phyloP scores from a whole-genome alignment of 2,113 vertebrate genomes.

The Marcusenius ussheri region DNA sequence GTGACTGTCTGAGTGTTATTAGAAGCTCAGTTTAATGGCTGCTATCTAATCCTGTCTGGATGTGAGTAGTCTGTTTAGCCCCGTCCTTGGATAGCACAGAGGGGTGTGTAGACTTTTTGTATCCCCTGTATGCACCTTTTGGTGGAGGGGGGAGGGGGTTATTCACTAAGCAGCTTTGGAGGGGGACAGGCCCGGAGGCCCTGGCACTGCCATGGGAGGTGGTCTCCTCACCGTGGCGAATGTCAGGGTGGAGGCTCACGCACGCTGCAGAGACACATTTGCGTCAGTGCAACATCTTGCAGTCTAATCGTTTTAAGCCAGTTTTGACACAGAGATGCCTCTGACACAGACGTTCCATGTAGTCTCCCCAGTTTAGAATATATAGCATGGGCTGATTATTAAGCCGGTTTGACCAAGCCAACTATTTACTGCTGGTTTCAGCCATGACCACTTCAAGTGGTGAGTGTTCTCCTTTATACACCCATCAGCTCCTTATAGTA shows the following conservation, averaged over 20 bases:
- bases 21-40: background rate
- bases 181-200: background rate
- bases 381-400: background rate
- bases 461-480: background rate
- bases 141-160: too few species aligned
- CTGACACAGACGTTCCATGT: background rate
- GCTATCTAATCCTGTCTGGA: background rate
- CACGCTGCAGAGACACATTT: background rate
- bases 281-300: background rate
- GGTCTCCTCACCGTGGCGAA: background rate
- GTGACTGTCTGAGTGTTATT: background rate
- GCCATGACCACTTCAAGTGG: background rate
- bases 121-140: background rate
- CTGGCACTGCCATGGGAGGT: background rate
- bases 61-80: background rate
- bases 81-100: too few species aligned
- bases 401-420: background rate
- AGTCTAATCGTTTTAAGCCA: background rate
- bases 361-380: background rate
- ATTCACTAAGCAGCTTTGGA: background rate
- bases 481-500: background rate
- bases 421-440: background rate
- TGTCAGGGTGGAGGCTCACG: background rate
- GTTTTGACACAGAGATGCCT: background rate
- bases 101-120: background rate